Conservation (phyloP, 2,797 vertebrate genomes). For the Liparis tanakae region DNA sequence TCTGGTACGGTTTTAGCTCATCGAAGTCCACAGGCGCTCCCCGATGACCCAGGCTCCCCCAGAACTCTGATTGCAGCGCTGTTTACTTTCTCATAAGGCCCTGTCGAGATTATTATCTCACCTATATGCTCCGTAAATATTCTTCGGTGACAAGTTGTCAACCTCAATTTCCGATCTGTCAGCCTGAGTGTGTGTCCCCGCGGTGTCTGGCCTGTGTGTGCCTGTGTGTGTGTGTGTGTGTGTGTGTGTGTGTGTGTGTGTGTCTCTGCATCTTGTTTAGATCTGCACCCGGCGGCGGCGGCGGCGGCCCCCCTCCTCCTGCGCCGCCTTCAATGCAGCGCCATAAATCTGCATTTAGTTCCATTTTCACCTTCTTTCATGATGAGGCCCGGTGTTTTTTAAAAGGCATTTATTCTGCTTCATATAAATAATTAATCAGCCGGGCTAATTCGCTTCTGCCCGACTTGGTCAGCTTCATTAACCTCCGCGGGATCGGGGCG, state of each 20-base stretch:
- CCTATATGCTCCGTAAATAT: conserved; percentile 69
- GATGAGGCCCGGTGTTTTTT: conserved; percentile 90
- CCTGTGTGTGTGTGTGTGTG: no score
- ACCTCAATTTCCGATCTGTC: conserved; percentile 77
- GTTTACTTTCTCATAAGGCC: conserved; percentile 55
- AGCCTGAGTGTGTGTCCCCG: conserved; percentile 70
- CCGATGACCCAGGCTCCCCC: conserved; percentile 26
- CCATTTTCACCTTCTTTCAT: conserved; percentile 89
- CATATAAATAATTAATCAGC: conserved; percentile 98
- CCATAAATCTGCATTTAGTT: conserved; percentile 90
- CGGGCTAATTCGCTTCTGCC: conserved; percentile 97
- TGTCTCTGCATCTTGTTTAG: conserved; percentile 71
- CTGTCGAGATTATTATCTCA: conserved; percentile 68
- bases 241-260: conserved; percentile 9
- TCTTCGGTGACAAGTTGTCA: conserved; percentile 74
- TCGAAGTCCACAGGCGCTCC: conserved; percentile 28
- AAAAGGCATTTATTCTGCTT: conserved; percentile 95
- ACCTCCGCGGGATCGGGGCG: conserved; percentile 87
- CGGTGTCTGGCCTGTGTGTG: conserved; percentile 42
- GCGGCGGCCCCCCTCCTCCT: conserved; percentile 65
- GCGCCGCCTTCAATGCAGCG: conserved; percentile 78
- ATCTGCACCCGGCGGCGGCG: conserved; percentile 59
- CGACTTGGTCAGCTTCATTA: conserved; percentile 98
- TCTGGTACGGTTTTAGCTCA: conserved; percentile 42
- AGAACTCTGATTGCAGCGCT: conserved; percentile 19